Conservation (phyloP, 1,140 invertebrate genomes). For the Drosophila kepulauana region DNA sequence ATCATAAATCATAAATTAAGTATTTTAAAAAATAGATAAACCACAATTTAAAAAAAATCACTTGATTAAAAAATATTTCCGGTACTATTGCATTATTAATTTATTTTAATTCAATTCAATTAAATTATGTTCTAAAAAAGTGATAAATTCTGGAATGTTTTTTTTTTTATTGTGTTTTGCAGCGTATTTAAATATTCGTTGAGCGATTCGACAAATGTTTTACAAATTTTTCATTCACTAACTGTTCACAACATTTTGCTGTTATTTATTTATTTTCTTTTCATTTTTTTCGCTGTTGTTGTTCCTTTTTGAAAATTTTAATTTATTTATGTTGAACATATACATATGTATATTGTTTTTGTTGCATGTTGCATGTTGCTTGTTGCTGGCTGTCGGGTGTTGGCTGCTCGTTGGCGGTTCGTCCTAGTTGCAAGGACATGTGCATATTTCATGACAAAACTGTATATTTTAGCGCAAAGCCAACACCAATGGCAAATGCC, state of each 20-base stretch:
- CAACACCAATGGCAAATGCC: conserved; percentile 43
- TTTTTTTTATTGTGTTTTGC: neutral
- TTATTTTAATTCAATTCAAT: conserved; percentile 1
- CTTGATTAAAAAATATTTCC: neutral
- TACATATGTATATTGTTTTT: conserved; percentile 33
- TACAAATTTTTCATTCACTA: conserved; percentile 46
- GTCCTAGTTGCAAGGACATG: conserved; percentile 70
- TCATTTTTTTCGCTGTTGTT: neutral
- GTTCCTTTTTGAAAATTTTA: conserved; percentile 57
- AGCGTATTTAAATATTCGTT: conserved; percentile 34
- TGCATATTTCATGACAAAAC: conserved; percentile 77
- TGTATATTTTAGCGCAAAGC: conserved; percentile 73
- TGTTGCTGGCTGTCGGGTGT: neutral
- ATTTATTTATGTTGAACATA: conserved; percentile 70
- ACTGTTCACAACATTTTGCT: conserved; percentile 26
- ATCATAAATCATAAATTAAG: neutral
- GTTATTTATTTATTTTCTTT: conserved; percentile 31
- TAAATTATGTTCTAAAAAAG: conserved; percentile 1
- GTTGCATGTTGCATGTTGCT: conserved; percentile 22
- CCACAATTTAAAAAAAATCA: neutral
- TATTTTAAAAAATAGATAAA: conserved; percentile 5
- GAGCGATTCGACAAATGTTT: neutral
- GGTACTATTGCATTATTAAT: neutral
- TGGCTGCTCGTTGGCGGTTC: conserved; percentile 27
- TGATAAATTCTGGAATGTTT: neutral